These are phyloP conservation scores for Brachyrhaphis roseni DNA, from an alignment of 2,797 vertebrate genomes.

Conservation along the genomic window DNA sequence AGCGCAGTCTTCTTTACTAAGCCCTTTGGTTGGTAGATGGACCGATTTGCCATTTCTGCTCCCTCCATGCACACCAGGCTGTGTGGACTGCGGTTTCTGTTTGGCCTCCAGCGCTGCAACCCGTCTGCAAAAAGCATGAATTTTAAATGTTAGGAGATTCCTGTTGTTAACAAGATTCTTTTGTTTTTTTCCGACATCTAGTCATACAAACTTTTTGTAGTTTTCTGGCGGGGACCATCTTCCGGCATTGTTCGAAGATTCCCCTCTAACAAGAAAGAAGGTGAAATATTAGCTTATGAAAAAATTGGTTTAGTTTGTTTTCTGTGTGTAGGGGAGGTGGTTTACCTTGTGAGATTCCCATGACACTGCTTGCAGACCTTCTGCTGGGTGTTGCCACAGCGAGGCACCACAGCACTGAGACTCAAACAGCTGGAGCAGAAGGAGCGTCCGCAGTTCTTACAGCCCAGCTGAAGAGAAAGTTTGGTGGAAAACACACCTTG, in stretches of 20 bases:
- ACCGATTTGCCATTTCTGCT: slow-evolving; percentile 46
- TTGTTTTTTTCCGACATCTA: not conserved
- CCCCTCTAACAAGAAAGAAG: slow-evolving; percentile 75
- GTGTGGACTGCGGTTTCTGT: slow-evolving; percentile 77
- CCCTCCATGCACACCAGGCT: slow-evolving; percentile 55
- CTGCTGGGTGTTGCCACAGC: slow-evolving; percentile 86
- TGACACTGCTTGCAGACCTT: slow-evolving; percentile 96
- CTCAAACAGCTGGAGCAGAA: slow-evolving; percentile 91
- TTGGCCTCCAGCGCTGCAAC: slow-evolving; percentile 91
- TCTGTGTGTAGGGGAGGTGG: not conserved
- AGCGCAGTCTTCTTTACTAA: slow-evolving; percentile 87
- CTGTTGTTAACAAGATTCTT: not conserved
- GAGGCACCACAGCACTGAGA: slow-evolving; percentile 87
- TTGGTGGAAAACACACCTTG: not conserved
- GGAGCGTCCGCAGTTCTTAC: slow-evolving; percentile 90
- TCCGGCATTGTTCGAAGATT: slow-evolving; percentile 74
- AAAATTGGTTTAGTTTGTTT: not conserved
- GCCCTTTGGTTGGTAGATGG: slow-evolving; percentile 63
- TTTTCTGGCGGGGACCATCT: slow-evolving; percentile 99
- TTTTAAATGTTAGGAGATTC: slow-evolving; percentile 15
- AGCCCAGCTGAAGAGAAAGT: slow-evolving; percentile 83
- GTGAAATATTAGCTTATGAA: not conserved
- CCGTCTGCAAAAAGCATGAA: slow-evolving; percentile 79
- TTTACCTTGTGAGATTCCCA: slow-evolving; percentile 86
- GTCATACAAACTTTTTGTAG: slow-evolving; percentile 93